phyloP scores from a whole-genome alignment of 2,888 invertebrate genomes.

The Nemurella pictetii region DNA sequence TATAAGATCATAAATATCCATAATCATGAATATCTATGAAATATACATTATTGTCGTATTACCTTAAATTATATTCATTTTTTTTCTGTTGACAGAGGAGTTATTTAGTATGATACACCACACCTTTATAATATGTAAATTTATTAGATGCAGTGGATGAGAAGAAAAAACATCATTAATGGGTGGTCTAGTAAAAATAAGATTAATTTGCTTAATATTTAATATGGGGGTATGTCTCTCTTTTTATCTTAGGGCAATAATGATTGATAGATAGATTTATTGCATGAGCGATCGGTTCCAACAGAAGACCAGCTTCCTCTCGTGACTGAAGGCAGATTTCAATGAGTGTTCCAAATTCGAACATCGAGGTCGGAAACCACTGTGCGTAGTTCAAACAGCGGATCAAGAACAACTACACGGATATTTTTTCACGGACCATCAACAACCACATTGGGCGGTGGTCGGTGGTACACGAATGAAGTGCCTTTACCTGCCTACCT shows the following conservation, averaged over 20 bases:
- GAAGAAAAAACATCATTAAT: neutral
- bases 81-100: neutral
- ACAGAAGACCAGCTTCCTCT: neutral
- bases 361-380: neutral
- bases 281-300: neutral
- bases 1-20: neutral
- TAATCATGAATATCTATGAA: slow-evolving; percentile 5
- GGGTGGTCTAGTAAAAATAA: neutral
- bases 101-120: neutral
- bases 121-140: neutral
- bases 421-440: neutral
- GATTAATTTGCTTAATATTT: neutral
- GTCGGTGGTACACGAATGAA: neutral
- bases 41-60: neutral
- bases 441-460: neutral
- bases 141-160: neutral
- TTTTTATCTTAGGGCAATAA: neutral
- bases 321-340: neutral
- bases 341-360: neutral
- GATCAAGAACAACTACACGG: neutral
- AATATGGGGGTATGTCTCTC: neutral
- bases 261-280: neutral
- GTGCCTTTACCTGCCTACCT: too few species aligned
- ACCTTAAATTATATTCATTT: neutral
- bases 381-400: neutral